Evolutionary conservation across 1,140 invertebrate species (phyloP).

Genomic region (Zaprionus davidi): DNA sequence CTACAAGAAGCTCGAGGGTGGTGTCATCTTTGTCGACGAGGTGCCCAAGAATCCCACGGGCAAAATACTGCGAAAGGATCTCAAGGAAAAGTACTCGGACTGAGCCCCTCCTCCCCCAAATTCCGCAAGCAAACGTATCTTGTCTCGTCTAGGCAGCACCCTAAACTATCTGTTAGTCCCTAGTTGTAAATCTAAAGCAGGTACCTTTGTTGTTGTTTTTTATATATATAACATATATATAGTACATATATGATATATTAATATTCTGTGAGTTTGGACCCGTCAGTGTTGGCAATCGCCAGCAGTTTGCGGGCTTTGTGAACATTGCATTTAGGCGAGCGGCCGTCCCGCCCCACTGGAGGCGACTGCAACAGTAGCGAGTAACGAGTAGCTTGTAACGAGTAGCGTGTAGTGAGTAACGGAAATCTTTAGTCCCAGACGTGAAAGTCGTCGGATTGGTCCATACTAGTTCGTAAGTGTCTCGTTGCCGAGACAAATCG

Average conservation of each 20-base stretch:
- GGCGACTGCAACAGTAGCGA: conserved; percentile 17
- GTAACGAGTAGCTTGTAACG: conserved; percentile 12
- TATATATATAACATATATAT: background rate
- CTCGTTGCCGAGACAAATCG: conserved; percentile 11
- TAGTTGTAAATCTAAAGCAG: conserved; percentile 5
- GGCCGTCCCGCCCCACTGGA: conserved; percentile 7
- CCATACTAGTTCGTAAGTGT: conserved; percentile 60
- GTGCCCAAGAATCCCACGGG: conserved; percentile 91
- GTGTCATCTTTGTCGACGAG: conserved; percentile 88
- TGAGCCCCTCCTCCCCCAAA: conserved; percentile 37
- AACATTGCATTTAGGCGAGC: conserved; percentile 63
- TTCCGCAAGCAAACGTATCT: conserved; percentile 1
- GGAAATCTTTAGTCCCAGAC: conserved; percentile 44
- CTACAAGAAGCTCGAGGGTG: conserved; percentile 88
- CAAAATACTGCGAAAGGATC: conserved; percentile 89
- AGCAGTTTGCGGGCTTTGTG: conserved; percentile 14
- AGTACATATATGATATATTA: conserved; percentile 3
- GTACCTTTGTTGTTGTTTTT: conserved; percentile 44
- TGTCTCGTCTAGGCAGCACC: conserved; percentile 1
- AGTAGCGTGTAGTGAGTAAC: conserved; percentile 18
- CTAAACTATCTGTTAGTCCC: conserved; percentile 2
- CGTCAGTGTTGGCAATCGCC: conserved; percentile 45
- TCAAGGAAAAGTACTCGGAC: conserved; percentile 85
- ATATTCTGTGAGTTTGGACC: conserved; percentile 3
- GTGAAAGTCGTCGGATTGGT: conserved; percentile 61